Evolutionary conservation across 2,797 vertebrate species (phyloP).

Genomic region (Delichon dasypus): DNA sequence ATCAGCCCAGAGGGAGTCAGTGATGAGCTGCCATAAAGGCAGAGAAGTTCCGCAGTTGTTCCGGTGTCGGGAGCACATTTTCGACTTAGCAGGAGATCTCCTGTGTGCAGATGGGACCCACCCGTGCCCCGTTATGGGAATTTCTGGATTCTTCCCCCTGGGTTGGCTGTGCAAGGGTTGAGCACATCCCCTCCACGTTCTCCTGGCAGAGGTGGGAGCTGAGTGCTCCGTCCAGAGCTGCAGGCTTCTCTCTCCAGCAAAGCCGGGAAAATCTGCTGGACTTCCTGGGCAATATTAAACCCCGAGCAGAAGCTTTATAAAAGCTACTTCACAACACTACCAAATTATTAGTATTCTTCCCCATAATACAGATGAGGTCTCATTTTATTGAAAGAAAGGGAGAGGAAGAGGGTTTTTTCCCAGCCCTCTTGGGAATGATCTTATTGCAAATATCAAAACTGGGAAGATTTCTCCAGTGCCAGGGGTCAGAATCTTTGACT

Average conservation of each 20-base stretch:
- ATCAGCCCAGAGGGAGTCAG: background rate
- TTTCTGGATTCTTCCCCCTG: conserved; percentile 5
- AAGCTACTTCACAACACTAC: conserved; percentile 65
- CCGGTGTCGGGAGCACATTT: background rate
- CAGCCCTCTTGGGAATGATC: conserved; percentile 71
- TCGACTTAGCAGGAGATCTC: background rate
- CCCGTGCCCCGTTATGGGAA: background rate
- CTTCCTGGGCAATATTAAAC: conserved; percentile 67
- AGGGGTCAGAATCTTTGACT: conserved; percentile 78
- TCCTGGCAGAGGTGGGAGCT: conserved; percentile 43
- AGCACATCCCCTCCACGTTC: conserved; percentile 42
- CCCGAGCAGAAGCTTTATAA: conserved; percentile 68
- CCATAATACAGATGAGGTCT: conserved; percentile 71
- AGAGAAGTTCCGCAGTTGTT: background rate
- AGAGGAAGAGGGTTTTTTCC: background rate
- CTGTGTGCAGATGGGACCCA: background rate
- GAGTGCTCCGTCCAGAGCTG: background rate
- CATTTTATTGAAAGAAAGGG: conserved; percentile 73
- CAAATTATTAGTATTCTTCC: conserved; percentile 79
- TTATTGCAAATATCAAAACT: conserved; percentile 77
- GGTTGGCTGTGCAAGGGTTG: conserved; percentile 9
- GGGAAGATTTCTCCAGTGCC: conserved; percentile 70
- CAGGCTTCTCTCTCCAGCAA: conserved; percentile 45
- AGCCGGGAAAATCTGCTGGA: conserved; percentile 61
- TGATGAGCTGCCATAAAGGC: background rate